Base-by-base conservation (phyloP, 2,888 invertebrate genomes). In the Tribolium freemani region DNA sequence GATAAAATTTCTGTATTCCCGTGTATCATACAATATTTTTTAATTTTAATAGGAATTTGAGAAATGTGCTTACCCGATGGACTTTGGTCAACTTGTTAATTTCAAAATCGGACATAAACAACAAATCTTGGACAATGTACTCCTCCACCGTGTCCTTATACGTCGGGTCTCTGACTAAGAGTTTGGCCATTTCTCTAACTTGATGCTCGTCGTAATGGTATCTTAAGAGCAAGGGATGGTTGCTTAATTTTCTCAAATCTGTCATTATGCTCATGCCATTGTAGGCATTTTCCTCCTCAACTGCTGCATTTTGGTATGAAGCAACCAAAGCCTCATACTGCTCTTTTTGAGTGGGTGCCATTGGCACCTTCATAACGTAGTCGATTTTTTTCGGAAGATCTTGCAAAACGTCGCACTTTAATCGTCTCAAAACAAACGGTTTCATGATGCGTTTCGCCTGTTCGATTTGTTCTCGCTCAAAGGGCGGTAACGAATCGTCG, bases 391-490 rank as follows among this genome's bases (percentile, higher is more conserved):
- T 87, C 0, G 98, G 98, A 79, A 99, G 87, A 86, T 96, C 94
- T 69, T 92, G 91, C 0, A 96, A 88, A 0, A 97, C 97, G 79
- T 97, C 96, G 16, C 90, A 87, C 86, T 98, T 98, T 54, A 98
- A 87, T 69, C 99, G 88, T 11, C 98, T 88, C 51, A 99, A 88
- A 2, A 98, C 92, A 85, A 99, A 99, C 0, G 99, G 99, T 84
- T 94, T 95, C 94, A 99, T 97, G 77, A 99, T 98, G 58, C 93
- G 90, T 84, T 98, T 98, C 0, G 98, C 98, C 82, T 97, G 95
- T 9, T 92, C 92, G 50, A 99, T 94, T 85, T 97, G 95, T 69
- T 95, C 93, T 83, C 92, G 91, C 84, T 97, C 98, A 86, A 97
- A 98, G n/a, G 92, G 87, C 0, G 94, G 93, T 13, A 90, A 85